Base-by-base conservation (phyloP, 2,113 vertebrate genomes). In the Rhabdomys dilectus region DNA sequence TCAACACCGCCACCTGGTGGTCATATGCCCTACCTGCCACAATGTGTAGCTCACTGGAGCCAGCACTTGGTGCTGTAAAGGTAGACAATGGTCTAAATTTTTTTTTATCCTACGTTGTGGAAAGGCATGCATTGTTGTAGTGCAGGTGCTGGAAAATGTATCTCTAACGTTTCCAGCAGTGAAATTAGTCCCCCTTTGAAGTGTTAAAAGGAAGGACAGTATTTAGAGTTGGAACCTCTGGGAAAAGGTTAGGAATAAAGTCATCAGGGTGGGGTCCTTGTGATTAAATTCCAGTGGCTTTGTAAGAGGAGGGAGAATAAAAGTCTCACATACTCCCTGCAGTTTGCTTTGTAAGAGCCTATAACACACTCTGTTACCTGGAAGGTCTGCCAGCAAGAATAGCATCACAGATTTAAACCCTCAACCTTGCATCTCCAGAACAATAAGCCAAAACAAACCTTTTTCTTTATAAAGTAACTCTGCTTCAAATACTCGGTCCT, bases 1-100 rank as follows among this genome's bases (percentile, higher is more conserved):
- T 5, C 42, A 72, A 6, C n/a, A 87, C 88, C 24, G 85, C 91
- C 88, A 93, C 70, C 93, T 95, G 88, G 91, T 75, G 96, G 48
- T 10, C 2, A 34, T 3, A n/a, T 19, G 42, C 31, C 22, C n/a
- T 39, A 51, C 70, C 4, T 75, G 60, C 26, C 56, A 48, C 36
- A 60, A 64, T 9, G 7, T 2, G 3, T 0, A 21, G n/a, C 5
- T 85, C 21, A 22, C 26, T 4, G 42, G 75, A 45, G 36, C 11
- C 17, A 15, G 29, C 24, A 84, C 29, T 3, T 16, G 3, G 21
- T 4, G 45, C 70, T 64, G 16, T 7, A 5, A 22, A 45, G 39
- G 4, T 21, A 7, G 42, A 11, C 45, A 51, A 16, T 34, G 16
- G 31, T 42, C 85, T 12, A 4, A 42, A 39, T 24, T 90, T 87